Evolutionary conservation across 2,797 vertebrate species (phyloP).

Genomic region (Bradypus variegatus): DNA sequence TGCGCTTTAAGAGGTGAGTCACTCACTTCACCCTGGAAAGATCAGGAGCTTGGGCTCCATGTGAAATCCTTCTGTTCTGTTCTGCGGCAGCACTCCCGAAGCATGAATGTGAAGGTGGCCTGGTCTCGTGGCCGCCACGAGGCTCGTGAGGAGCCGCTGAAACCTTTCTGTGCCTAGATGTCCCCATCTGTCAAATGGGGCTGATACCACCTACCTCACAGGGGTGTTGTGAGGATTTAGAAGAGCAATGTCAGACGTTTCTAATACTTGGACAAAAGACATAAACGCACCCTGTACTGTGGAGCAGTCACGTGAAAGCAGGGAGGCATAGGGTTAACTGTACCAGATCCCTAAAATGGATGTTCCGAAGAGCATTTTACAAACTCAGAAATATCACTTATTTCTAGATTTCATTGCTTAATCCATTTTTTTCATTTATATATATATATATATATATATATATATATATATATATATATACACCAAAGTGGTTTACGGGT

Average conservation of each 20-base stretch:
- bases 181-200: constrained; percentile 24
- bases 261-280: background rate
- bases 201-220: constrained; percentile 51
- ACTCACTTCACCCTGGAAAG: background rate
- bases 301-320: background rate
- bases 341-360: constrained; percentile 24
- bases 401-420: constrained; percentile 61
- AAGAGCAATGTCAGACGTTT: background rate
- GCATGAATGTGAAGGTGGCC: background rate
- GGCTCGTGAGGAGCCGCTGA: background rate
- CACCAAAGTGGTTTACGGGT: constrained; percentile 75
- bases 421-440: constrained; percentile 50
- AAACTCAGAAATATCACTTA: constrained; percentile 60
- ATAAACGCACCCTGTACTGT: background rate
- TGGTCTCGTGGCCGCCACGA: fast-evolving
- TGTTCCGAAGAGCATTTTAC: background rate
- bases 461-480: constrained; percentile 34
- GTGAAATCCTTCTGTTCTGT: constrained; percentile 26
- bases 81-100: background rate
- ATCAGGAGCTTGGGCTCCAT: background rate
- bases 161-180: constrained; percentile 33
- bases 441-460: too few species aligned
- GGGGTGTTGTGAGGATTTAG: constrained; percentile 46
- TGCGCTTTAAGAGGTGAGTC: constrained; percentile 13
- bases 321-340: background rate